A percentile compares a stretch with the other conserved stretches of the same genome.
phyloP scores from a whole-genome alignment of 2,797 vertebrate species.

The Lepus townsendii region DNA sequence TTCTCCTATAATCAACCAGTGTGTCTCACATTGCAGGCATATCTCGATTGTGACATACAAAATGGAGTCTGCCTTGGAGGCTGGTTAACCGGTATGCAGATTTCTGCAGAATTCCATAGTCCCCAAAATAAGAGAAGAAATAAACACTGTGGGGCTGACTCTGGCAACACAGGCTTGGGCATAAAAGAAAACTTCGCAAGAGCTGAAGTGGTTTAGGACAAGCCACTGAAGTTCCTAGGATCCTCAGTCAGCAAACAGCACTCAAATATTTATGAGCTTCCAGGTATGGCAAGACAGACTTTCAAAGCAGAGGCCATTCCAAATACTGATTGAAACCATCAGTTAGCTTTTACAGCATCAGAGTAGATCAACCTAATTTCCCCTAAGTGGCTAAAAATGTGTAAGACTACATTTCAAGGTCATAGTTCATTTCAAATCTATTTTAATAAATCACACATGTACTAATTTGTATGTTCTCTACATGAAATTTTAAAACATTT shows the following conservation, averaged over 20 bases:
- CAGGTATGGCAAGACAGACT: constrained; percentile 26
- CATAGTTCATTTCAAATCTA: constrained; percentile 73
- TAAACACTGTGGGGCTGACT: background rate
- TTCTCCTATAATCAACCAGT: constrained; percentile 34
- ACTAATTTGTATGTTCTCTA: too few species aligned
- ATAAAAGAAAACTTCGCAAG: background rate
- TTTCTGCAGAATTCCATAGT: constrained; percentile 60
- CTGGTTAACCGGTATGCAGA: constrained; percentile 53
- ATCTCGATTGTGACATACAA: constrained; percentile 73
- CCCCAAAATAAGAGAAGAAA: constrained; percentile 7
- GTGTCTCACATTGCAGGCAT: constrained; percentile 44
- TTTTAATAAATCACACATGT: constrained; percentile 66
- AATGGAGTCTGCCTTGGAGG: constrained; percentile 71
- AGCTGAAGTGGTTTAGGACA: background rate
- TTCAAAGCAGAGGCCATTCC: constrained; percentile 33
- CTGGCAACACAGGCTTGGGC: background rate
- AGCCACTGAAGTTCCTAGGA: background rate
- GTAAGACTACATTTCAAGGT: constrained; percentile 70
- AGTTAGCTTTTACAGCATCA: background rate
- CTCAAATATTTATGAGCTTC: background rate
- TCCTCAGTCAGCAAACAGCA: background rate
- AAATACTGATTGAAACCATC: background rate
- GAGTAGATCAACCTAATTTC: constrained; percentile 34
- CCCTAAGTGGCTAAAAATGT: constrained; percentile 61
- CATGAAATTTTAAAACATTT: too few species aligned